phyloP scores from a whole-genome alignment of 2,113 vertebrate species.

The Origma solitaria region DNA sequence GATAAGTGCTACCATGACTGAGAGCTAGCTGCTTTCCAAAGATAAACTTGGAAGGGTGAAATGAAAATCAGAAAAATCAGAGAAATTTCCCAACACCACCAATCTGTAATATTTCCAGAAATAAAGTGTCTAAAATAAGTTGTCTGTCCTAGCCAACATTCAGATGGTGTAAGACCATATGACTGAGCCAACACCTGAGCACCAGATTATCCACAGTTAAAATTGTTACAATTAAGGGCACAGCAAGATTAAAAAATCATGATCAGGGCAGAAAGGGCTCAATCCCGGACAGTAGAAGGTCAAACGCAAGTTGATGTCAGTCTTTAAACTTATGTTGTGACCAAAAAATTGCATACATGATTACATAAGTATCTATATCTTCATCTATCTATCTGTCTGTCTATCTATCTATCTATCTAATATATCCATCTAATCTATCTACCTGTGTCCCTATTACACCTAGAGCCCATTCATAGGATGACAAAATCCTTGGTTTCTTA shows the following conservation, averaged over 20 bases:
- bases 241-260: not conserved
- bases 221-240: not conserved
- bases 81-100: not conserved
- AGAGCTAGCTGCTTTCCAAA: not conserved
- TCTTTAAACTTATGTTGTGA: not conserved
- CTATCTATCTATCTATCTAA: too few species aligned
- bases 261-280: not conserved
- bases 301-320: not conserved
- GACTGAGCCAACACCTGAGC: not conserved
- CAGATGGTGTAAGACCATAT: rapidly evolving
- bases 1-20: not conserved
- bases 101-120: not conserved
- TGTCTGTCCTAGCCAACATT: not conserved
- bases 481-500: not conserved
- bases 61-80: not conserved
- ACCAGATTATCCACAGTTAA: not conserved
- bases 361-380: not conserved
- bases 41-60: not conserved
- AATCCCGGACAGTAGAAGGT: not conserved
- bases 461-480: not conserved
- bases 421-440: too few species aligned
- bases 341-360: not conserved
- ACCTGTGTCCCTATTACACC: not conserved
- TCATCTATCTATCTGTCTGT: too few species aligned
- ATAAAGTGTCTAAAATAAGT: not conserved